Percentiles rank a stretch among this genome's conserved stretches.
Conservation (phyloP, 1,140 invertebrate genomes). For the Drosophila tsacasi region DNA sequence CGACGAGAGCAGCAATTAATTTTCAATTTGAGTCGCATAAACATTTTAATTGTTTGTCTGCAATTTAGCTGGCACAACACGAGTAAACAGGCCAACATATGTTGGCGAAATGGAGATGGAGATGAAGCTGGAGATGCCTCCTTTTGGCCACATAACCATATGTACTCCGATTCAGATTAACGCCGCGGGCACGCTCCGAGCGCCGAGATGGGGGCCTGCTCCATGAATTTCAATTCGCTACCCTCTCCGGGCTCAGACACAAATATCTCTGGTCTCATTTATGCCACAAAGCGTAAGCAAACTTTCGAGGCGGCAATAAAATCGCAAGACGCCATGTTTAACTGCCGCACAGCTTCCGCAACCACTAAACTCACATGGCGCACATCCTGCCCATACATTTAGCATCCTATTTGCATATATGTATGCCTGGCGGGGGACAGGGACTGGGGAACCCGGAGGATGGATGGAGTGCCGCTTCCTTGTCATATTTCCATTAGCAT, state of each 20-base stretch:
- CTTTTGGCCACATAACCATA: constrained; percentile 29
- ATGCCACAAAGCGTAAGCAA: constrained; percentile 75
- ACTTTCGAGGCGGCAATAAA: constrained; percentile 79
- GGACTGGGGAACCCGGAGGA: constrained; percentile 10
- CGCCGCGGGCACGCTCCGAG: constrained; percentile 51
- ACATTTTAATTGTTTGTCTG: constrained; percentile 80
- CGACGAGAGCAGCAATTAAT: constrained; percentile 65
- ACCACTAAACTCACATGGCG: constrained; percentile 73
- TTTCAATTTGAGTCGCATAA: constrained; percentile 75
- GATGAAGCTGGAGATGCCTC: constrained; percentile 12
- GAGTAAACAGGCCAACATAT: constrained; percentile 77
- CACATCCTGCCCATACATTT: constrained; percentile 39
- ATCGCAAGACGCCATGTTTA: constrained; percentile 59
- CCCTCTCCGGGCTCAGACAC: constrained; percentile 4
- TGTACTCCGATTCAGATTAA: constrained; percentile 60
- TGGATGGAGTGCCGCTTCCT: constrained; percentile 44
- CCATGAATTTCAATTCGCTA: constrained; percentile 77
- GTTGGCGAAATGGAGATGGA: constrained; percentile 30
- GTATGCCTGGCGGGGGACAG: constrained; percentile 1
- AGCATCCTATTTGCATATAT: constrained; percentile 66
- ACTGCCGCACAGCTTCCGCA: constrained; percentile 72
- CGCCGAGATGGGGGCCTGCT: constrained; percentile 17
- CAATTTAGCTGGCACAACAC: constrained; percentile 55
- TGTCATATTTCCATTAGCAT: constrained; percentile 82
- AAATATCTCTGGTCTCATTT: constrained; percentile 56